phyloP scores from a whole-genome alignment of 2,888 invertebrate species.

The Tenthredo livida region DNA sequence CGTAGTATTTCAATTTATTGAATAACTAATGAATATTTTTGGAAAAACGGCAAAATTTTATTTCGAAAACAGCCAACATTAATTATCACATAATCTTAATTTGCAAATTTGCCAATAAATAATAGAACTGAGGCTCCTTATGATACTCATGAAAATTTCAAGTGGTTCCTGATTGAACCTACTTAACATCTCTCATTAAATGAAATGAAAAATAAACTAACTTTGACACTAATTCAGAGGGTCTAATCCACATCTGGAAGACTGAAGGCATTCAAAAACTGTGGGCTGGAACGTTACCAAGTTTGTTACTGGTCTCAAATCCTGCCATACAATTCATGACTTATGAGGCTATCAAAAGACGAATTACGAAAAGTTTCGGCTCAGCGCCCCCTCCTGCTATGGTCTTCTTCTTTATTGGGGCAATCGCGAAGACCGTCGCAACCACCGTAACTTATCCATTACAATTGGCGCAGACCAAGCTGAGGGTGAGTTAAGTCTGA shows the following conservation, averaged over 20 bases:
- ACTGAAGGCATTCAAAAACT: slow-evolving; percentile 88
- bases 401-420: slow-evolving; percentile 87
- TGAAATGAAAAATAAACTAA: neutral
- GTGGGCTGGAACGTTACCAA: slow-evolving; percentile 92
- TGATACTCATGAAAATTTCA: neutral
- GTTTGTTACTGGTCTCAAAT: slow-evolving; percentile 91
- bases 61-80: neutral
- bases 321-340: slow-evolving; percentile 96
- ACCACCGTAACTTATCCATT: slow-evolving; percentile 94
- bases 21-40: neutral
- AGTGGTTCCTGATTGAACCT: neutral
- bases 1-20: neutral
- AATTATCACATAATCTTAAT: neutral
- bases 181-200: neutral
- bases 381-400: slow-evolving; percentile 82
- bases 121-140: too few relatives aligned
- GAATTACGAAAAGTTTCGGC: slow-evolving; percentile 79
- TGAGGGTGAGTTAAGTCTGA: slow-evolving; percentile 79
- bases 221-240: slow-evolving; percentile 80
- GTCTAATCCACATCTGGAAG: slow-evolving; percentile 85
- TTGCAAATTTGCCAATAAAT: neutral
- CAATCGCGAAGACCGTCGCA: slow-evolving; percentile 91
- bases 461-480: slow-evolving; percentile 91
- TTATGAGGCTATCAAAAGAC: slow-evolving; percentile 92
- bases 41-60: too few relatives aligned